Base-by-base conservation (phyloP, 2,113 vertebrate genomes). In the Pseudorasbora parva region DNA sequence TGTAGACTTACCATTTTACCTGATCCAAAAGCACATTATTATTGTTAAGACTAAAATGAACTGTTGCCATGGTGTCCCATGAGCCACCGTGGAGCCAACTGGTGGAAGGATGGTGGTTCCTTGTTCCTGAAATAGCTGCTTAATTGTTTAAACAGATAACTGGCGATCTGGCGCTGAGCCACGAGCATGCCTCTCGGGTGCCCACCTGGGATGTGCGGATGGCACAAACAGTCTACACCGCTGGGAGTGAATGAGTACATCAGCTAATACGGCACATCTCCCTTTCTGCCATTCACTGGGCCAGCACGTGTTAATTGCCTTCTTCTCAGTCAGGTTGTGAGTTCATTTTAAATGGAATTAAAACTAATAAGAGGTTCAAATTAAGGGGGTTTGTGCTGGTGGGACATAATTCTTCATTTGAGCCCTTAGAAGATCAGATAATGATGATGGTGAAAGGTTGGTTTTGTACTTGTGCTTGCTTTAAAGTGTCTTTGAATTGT, bases 111-210 rank as follows among this genome's bases (percentile, higher is more conserved):
- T 86, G 85, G 47, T 54, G 88, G 85, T 91, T 91, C 86, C 90
- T 89, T 88, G 88, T 87, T 92, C 92, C 91, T 93, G 90, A 93
- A 94, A 94, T 93, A 94, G 91, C 87, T 85, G 86, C 83, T 89
- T 91, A 93, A 94, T 93, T 92, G 92, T 92, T 93, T 93, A 92
- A 94, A 93, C 91, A 91, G 91, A 94, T 93, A 94, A 94, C 90
- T 83, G 88, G 88, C 88, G 90, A 88, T 86, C 88, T 93, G 93
- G 92, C 90, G 74, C 85, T 85, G 83, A 68, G 92, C 93, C 93
- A 94, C 87, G 88, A 93, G 91, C 85, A 82, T 93, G 93, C 91
- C 91, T 89, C 64, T 59, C 74, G 66, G 83, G 69, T 41, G 81
- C 88, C 90, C 92, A 91, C 92, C 91, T 90, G 90, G 91, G 93